Percentiles rank a stretch among this genome's conserved stretches.
These are phyloP conservation scores for Sylvicapra grimmia DNA, from an alignment of 2,113 vertebrate species.

Conservation along the genomic window DNA sequence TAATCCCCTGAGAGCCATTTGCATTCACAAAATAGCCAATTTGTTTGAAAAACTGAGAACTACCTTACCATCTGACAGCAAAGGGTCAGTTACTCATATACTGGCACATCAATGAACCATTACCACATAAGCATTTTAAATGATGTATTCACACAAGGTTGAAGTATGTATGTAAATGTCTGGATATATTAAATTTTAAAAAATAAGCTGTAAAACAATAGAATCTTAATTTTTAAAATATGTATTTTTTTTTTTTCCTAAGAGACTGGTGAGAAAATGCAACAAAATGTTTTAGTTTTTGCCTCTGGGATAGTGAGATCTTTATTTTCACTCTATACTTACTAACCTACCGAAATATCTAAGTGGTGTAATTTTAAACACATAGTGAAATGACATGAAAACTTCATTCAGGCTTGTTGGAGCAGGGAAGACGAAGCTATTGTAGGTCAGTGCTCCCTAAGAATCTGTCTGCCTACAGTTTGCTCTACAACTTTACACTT, in stretches of 20 bases:
- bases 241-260: not conserved
- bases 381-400: not conserved
- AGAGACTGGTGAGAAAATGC: not conserved
- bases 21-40: not conserved
- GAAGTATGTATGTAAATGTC: not conserved
- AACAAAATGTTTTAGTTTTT: not conserved
- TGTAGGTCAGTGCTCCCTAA: not conserved
- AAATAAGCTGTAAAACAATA: not conserved
- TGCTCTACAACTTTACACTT: not conserved
- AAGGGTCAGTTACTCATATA: not conserved
- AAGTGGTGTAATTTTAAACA: not conserved
- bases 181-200: not conserved
- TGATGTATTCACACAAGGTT: not conserved
- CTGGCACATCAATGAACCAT: not conserved
- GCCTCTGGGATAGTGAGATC: not conserved
- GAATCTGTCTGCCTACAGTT: not conserved
- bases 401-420: not conserved
- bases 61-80: not conserved
- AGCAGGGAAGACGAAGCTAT: not conserved
- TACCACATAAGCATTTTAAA: not conserved
- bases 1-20: not conserved
- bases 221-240: conserved; percentile 13
- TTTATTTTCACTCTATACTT: not conserved
- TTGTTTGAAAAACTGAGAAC: not conserved
- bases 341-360: not conserved